phyloP scores from a whole-genome alignment of 2,888 invertebrate genomes.

The Hypomecis punctinalis region DNA sequence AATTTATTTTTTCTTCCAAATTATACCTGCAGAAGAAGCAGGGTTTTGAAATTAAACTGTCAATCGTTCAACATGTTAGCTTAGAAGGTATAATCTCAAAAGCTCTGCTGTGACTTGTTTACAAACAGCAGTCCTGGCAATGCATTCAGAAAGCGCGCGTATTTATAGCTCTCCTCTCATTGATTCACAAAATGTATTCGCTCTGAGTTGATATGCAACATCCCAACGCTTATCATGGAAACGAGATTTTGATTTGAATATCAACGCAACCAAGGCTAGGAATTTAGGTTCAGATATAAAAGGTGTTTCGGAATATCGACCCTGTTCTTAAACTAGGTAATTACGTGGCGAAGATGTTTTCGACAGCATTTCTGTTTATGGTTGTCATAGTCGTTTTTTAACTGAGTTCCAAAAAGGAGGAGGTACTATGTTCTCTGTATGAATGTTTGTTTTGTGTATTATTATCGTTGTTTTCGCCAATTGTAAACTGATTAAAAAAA shows the following conservation, averaged over 20 bases:
- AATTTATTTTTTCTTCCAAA: no score
- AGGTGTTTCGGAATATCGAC: no score
- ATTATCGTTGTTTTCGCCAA: no score
- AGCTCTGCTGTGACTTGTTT: conserved; percentile 22
- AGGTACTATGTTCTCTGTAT: no score
- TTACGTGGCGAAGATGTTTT: no score
- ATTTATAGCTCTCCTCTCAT: conserved; percentile 8
- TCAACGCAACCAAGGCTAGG: neutral
- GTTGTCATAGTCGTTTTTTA: no score
- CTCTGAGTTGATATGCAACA: conserved; percentile 1
- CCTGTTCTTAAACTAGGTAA: no score
- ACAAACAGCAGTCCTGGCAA: conserved; percentile 25
- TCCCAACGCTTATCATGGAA: neutral
- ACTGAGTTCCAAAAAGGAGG: no score
- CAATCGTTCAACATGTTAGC: neutral
- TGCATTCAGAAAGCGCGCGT: conserved; percentile 13
- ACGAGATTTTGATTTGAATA: conserved; percentile 12
- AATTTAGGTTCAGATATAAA: neutral
- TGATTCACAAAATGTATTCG: conserved; percentile 9
- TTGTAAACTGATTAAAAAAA: no score
- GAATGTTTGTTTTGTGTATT: no score
- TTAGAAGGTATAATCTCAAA: neutral
- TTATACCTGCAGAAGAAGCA: no score
- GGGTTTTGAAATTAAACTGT: neutral
- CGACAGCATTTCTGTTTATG: no score